phyloP scores from a whole-genome alignment of 2,888 invertebrate genomes.

The Gastracanthus pulcherrimus region DNA sequence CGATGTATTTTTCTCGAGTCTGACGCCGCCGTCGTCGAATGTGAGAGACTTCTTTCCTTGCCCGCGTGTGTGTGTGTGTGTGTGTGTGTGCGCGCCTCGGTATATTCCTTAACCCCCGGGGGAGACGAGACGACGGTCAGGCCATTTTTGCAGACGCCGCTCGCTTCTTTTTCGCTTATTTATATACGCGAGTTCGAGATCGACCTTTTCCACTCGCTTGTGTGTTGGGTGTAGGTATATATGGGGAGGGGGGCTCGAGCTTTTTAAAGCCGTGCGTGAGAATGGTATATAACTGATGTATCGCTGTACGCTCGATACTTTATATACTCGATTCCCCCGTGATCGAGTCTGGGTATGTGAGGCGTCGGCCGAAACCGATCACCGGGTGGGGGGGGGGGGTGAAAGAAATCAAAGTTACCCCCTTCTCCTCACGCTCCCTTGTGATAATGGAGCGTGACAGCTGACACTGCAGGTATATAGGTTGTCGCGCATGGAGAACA shows the following conservation, averaged over 20 bases:
- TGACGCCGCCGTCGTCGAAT: no score
- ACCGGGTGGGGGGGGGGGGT: no score
- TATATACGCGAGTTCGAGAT: background rate
- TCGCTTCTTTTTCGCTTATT: constrained; percentile 21
- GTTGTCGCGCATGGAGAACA: no score
- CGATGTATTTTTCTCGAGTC: constrained; percentile 30
- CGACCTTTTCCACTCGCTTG: background rate
- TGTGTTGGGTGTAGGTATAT: no score
- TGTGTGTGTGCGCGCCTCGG: no score
- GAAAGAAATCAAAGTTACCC: constrained; percentile 48
- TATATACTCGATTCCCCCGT: background rate
- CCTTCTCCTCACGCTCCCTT: no score
- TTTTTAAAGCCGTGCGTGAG: constrained; percentile 23
- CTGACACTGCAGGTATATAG: no score
- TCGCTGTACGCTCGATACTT: constrained; percentile 2
- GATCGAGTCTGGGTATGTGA: background rate
- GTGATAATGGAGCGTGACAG: constrained; percentile 40
- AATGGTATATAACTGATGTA: constrained; percentile 42
- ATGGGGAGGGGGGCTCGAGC: no score
- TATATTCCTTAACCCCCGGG: constrained; percentile 11
- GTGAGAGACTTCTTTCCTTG: constrained; percentile 35
- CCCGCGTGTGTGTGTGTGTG: no score
- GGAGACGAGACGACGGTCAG: background rate
- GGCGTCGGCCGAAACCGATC: constrained; percentile 34
- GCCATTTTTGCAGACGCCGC: constrained; percentile 8